These are phyloP conservation scores for Condylostylus longicornis DNA, from an alignment of 1,140 invertebrate genomes.

Conservation along the genomic window DNA sequence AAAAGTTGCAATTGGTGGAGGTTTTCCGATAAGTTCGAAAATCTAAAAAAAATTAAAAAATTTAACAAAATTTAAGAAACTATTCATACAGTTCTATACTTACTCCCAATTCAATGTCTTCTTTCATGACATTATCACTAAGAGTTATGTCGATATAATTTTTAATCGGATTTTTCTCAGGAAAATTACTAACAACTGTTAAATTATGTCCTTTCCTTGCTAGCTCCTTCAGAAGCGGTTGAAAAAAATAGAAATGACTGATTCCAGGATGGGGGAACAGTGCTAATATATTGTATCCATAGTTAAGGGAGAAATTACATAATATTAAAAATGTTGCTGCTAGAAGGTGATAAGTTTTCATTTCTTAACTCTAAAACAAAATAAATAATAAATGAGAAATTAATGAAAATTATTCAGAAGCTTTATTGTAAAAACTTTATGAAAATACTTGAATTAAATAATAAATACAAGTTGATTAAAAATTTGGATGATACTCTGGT, in stretches of 20 bases:
- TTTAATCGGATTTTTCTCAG: conserved; percentile 30
- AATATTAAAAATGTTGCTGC: too few species aligned
- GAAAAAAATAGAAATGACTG: conserved; percentile 52
- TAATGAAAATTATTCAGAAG: too few species aligned
- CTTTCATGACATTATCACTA: conserved; percentile 20
- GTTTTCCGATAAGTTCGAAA: neutral
- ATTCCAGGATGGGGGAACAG: conserved; percentile 45
- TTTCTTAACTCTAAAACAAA: too few species aligned
- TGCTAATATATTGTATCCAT: conserved; percentile 34
- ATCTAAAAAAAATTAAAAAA: conserved; percentile 9
- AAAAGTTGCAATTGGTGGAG: neutral
- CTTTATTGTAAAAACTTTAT: too few species aligned
- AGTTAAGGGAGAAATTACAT: too few species aligned
- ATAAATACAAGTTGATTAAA: too few species aligned
- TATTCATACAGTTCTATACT: neutral
- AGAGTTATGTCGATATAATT: conserved; percentile 39
- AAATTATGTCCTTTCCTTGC: conserved; percentile 41
- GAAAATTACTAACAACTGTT: conserved; percentile 43
- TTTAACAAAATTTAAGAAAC: conserved; percentile 7
- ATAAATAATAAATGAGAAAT: too few species aligned
- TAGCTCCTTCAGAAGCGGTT: conserved; percentile 41
- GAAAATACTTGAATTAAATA: too few species aligned
- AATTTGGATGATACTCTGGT: too few species aligned
- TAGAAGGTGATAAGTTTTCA: too few species aligned
- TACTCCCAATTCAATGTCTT: conserved; percentile 15